Base-by-base conservation (phyloP, 2,888 invertebrate species). In the Diaphora mendica region DNA sequence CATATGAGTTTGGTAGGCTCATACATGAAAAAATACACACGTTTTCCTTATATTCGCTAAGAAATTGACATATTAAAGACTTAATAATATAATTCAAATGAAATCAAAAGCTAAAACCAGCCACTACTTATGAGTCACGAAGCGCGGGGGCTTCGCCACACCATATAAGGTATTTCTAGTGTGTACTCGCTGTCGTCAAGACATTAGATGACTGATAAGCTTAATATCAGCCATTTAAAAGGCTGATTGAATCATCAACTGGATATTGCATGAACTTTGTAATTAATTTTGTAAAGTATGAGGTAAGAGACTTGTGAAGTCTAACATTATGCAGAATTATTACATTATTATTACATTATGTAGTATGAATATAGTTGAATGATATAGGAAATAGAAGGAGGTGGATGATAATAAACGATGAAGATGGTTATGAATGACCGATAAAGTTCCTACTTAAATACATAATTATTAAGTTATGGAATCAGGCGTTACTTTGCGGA, bases 181-280 rank as follows among this genome's bases (percentile, higher is more conserved):
- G 72, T 73, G 76, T 72, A 72, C 76, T 75, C 67, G 59, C 68
- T 55, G 51, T 72, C 64, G 70, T 55, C 55, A 44, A 68, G 64
- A 77, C 73, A 82, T 83, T 77, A 68, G 71, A 64, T 66, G 79
- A 70, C 70, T 73, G 78, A 81, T 81, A 82, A 78, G 23, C 59
- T 26, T 33, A 66, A 68, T 26, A 42, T 39, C 71, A 13, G 48
- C 64, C 70, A 7, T 72, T 62, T 68, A 75, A 71, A 17, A n/a
- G 20, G 48, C 55, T 72, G 71, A 79, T 82, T 77, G 76, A 82
- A 72, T 79, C 78, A 80, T 81, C 72, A 77, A 51, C 55, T 23
- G 13, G 51, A 51, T 33, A 35, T 65, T 51, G 62, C 30, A 39
- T 33, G 42, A 44, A 23, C 42, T 67, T 67, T 44, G 65, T 66